Evolutionary conservation across 37 sponge, comb jelly and placozoan genomes (phyloP), one percentile per base, ranked within the genome.

Genomic region (Spongia lamella): DNA sequence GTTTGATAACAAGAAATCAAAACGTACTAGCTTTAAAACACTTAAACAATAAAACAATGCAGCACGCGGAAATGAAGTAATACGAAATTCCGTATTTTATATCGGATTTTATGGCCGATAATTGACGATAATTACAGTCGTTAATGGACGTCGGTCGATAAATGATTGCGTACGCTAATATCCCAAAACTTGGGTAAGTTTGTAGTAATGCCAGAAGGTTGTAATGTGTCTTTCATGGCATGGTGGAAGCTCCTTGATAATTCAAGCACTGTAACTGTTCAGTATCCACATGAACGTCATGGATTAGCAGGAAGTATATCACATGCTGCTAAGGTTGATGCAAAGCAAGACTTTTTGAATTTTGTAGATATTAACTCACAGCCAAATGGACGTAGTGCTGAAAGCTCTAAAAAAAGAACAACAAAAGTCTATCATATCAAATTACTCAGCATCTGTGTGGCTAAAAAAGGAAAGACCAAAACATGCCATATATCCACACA

Each of bases 211-310:
- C 79, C 68, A 31, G 7, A 40, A 53, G 64, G 62, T 32, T 33
- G 61, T 32, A 36, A 52, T 3, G 19, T 6, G 13, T 24, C 53
- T 15, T 27, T 27, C 31, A 49, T 56, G 11, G 34, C 39, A 6
- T 70, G 80, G 70, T 70, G 79, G 69, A 50, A 68, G 7, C 9
- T 38, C 5, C 50, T 79, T 40, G 38, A 34, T 37, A 59, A 68
- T 2, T 61, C 59, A 70, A 59, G 70, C 55, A 57, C 54, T 7
- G 79, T 78, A 0, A 24, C 16, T 36, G 68, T 78, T 4, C 38
- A 49, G 14, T 78, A 78, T 55, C 80, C 80, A 22, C 60, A 68
- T 61, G 71, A 80, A 17, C 33, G 38, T 25, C 80, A 80, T 49
- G 72, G 62, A 21, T 32, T 56, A n/a, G 31, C 62, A 25, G 77